These are phyloP conservation scores for Dynastes maya DNA, from an alignment of 2,888 invertebrate genomes.

Conservation along the genomic window DNA sequence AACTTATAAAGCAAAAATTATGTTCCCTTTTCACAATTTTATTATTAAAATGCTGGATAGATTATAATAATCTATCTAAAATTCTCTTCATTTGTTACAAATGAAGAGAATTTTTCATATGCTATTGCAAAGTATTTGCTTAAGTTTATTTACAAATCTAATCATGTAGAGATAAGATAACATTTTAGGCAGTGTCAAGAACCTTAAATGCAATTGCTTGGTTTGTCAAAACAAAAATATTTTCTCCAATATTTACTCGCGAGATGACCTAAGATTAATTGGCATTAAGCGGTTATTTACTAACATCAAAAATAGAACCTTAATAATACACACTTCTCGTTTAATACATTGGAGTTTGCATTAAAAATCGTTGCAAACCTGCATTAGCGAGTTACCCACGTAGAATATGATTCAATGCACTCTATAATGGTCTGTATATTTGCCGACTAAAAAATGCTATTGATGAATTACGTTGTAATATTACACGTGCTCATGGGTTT, in stretches of 20 bases:
- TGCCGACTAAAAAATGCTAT: background rate
- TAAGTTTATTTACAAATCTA: background rate
- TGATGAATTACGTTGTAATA: background rate
- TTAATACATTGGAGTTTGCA: background rate
- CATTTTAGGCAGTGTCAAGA: conserved; percentile 28
- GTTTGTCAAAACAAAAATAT: conserved; percentile 8
- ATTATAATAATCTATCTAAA: background rate
- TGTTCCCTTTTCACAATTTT: too few relatives aligned
- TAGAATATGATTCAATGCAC: background rate
- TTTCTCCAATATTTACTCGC: conserved; percentile 8
- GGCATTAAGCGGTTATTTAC: background rate
- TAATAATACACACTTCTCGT: background rate
- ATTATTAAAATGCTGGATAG: background rate
- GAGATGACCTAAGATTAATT: background rate
- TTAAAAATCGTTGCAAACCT: conserved; percentile 15
- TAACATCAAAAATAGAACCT: background rate
- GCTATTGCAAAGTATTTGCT: background rate
- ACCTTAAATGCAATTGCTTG: conserved; percentile 11
- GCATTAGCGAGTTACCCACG: background rate
- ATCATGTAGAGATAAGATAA: conserved; percentile 25
- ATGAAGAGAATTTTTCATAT: background rate
- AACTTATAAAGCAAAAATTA: too few relatives aligned
- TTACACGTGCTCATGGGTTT: too few relatives aligned
- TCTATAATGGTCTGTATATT: background rate
- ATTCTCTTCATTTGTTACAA: background rate